Conservation (phyloP, 2,113 vertebrate genomes). For the Bucco capensis region DNA sequence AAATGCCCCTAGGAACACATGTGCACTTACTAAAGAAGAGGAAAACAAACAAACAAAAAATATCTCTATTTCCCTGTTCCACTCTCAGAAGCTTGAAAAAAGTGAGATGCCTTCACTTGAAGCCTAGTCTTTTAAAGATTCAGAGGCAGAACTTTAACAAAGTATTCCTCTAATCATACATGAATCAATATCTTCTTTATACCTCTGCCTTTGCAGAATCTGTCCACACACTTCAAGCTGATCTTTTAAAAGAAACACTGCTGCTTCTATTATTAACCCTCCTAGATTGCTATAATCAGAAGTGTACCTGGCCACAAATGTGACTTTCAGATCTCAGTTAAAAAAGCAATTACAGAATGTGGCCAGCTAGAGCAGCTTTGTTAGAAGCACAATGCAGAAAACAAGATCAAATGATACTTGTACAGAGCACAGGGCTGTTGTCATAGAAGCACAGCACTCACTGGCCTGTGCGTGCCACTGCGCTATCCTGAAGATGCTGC, state of each 20-base stretch:
- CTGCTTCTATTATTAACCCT: slow-evolving; percentile 35
- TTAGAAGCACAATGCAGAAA: slow-evolving; percentile 30
- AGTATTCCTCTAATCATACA: background rate
- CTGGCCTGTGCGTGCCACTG: background rate
- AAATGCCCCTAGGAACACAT: background rate
- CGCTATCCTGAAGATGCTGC: background rate
- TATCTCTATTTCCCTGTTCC: background rate
- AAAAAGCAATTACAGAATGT: slow-evolving; percentile 45
- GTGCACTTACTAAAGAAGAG: background rate
- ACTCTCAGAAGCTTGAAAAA: background rate
- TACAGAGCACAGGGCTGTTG: background rate
- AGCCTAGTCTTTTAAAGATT: background rate
- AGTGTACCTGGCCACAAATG: slow-evolving; percentile 4
- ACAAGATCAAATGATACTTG: slow-evolving; percentile 32
- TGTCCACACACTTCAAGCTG: background rate
- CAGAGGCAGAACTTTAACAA: background rate
- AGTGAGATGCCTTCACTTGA: background rate
- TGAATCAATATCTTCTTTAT: background rate
- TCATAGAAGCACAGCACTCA: slow-evolving; percentile 37
- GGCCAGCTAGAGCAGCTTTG: slow-evolving; percentile 14
- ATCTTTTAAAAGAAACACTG: slow-evolving; percentile 3
- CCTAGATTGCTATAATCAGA: slow-evolving; percentile 21
- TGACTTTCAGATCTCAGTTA: slow-evolving; percentile 5
- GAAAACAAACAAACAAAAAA: background rate
- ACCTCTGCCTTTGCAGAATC: background rate